Evolutionary conservation across 2,888 invertebrate species (phyloP).

Genomic region (Thymelicus lineola): DNA sequence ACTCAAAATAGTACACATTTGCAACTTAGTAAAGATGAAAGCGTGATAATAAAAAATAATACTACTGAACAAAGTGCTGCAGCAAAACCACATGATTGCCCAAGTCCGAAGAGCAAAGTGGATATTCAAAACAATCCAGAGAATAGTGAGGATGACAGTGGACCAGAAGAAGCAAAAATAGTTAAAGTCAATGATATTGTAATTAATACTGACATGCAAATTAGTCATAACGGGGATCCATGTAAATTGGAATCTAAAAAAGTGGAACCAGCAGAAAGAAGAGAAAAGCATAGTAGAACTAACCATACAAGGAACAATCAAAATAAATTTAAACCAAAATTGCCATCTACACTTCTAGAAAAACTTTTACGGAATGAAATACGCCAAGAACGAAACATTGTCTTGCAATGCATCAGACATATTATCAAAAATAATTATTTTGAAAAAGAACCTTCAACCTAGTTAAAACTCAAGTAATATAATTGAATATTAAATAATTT

Average conservation of each 20-base stretch:
- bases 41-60: slow-evolving; percentile 36
- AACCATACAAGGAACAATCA: slow-evolving; percentile 41
- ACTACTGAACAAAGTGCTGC: slow-evolving; percentile 6
- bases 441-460: slow-evolving; percentile 55
- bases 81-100: slow-evolving; percentile 42
- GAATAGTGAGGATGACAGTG: slow-evolving; percentile 68
- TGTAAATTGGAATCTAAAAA: slow-evolving; percentile 26
- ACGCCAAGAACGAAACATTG: slow-evolving; percentile 92
- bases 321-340: slow-evolving; percentile 48
- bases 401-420: slow-evolving; percentile 94
- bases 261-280: background rate
- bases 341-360: slow-evolving; percentile 87
- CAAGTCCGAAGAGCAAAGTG: slow-evolving; percentile 15
- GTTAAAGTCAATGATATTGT: slow-evolving; percentile 49
- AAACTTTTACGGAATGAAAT: slow-evolving; percentile 92
- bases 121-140: slow-evolving; percentile 4
- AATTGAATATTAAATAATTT: background rate
- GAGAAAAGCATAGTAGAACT: slow-evolving; percentile 38
- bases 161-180: slow-evolving; percentile 79
- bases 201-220: slow-evolving; percentile 38
- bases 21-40: slow-evolving; percentile 32
- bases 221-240: slow-evolving; percentile 42
- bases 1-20: slow-evolving; percentile 33
- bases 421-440: slow-evolving; percentile 92
- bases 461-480: background rate